phyloP scores from a whole-genome alignment of 2,113 vertebrate species.

The Pteropus alecto region DNA sequence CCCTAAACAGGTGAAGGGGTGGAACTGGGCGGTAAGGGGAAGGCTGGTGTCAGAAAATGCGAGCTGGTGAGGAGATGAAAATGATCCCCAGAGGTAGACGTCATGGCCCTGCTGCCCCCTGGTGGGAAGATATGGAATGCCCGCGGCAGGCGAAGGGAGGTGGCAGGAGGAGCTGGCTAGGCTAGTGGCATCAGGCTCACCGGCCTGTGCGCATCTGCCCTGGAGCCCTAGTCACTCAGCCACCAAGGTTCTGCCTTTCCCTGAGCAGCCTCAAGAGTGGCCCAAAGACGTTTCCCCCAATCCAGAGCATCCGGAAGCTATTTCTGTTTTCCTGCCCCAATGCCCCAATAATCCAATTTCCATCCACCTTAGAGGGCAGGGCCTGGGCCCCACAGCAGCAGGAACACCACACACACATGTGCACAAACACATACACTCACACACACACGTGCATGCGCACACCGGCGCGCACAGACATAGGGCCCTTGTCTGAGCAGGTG shows the following conservation, averaged over 20 bases:
- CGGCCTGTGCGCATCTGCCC: neutral
- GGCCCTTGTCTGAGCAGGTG: neutral
- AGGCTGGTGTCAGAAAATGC: neutral
- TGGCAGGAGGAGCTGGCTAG: accelerated
- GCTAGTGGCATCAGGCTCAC: neutral
- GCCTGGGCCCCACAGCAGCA: too few relatives aligned
- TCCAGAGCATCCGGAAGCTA: neutral
- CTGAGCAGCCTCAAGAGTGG: neutral
- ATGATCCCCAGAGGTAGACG: accelerated
- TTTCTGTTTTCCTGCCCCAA: neutral
- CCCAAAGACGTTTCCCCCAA: neutral
- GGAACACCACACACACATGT: neutral
- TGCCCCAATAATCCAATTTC: neutral
- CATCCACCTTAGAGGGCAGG: neutral
- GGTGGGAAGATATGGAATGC: neutral
- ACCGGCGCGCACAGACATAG: neutral
- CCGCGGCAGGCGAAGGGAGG: too few relatives aligned
- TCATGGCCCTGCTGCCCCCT: constrained; percentile 38
- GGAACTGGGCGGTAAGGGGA: neutral
- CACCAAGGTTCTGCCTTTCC: neutral
- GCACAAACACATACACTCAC: neutral
- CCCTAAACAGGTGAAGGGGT: neutral
- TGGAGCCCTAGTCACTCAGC: accelerated
- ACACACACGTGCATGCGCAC: neutral
- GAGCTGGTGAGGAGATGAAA: neutral